Conservation (phyloP, 2,797 vertebrate species). For the Xiphorhynchus erythropygius region DNA sequence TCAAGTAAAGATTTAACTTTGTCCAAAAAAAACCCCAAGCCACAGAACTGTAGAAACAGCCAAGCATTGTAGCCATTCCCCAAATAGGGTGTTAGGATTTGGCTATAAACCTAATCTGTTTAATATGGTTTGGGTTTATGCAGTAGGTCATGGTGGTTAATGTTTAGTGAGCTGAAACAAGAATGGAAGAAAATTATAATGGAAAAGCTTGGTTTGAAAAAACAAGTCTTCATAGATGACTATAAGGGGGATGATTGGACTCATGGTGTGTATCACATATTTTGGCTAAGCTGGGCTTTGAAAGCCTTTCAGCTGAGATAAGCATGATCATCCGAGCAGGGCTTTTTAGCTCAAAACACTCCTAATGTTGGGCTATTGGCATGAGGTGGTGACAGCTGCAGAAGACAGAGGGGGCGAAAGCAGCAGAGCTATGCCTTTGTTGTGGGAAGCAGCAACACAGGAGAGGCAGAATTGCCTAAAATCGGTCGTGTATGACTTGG, state of each 20-base stretch:
- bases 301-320: slow-evolving; percentile 31
- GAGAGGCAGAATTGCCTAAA: background rate
- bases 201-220: slow-evolving; percentile 11
- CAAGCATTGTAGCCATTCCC: background rate
- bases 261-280: background rate
- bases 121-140: slow-evolving; percentile 25
- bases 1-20: background rate
- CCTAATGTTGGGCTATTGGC: background rate
- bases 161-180: slow-evolving; percentile 33
- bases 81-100: background rate
- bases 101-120: slow-evolving; percentile 6
- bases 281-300: background rate
- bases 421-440: background rate
- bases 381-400: slow-evolving; percentile 15
- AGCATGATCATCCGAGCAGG: background rate
- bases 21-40: background rate
- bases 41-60: background rate
- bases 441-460: background rate
- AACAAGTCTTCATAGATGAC: background rate
- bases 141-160: slow-evolving; percentile 5
- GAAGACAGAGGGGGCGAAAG: background rate
- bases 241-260: background rate
- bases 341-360: background rate
- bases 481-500: background rate
- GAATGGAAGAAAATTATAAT: slow-evolving; percentile 17